phyloP scores from a whole-genome alignment of 1,140 invertebrate genomes.

The Augochlora pura region DNA sequence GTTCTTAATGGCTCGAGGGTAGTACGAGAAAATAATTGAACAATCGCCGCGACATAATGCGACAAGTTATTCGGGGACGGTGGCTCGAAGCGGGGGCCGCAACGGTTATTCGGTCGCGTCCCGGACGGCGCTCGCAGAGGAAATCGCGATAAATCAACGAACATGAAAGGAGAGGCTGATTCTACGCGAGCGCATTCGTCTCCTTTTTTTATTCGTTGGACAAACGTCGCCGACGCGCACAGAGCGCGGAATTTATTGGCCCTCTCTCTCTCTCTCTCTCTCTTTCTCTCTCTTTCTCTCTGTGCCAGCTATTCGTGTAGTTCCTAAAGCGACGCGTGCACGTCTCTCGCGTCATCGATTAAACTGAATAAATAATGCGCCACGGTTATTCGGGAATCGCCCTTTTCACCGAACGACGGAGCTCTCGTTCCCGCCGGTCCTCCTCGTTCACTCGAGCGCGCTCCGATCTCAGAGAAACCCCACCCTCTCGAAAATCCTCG shows the following conservation, averaged over 20 bases:
- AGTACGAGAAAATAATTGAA: neutral
- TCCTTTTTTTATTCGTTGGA: neutral
- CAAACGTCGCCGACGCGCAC: neutral
- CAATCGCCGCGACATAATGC: neutral
- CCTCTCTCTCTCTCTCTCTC: too few relatives aligned
- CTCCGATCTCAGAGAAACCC: slow-evolving; percentile 4
- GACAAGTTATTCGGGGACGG: too few relatives aligned
- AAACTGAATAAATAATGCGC: slow-evolving; percentile 23
- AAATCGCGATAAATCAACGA: neutral
- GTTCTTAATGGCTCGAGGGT: too few relatives aligned
- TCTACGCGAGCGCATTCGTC: neutral
- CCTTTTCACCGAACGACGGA: neutral
- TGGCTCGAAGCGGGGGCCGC: too few relatives aligned
- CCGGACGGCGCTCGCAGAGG: neutral
- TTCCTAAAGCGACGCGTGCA: neutral
- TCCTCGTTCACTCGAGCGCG: slow-evolving; percentile 9
- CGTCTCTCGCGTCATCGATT: slow-evolving; percentile 16
- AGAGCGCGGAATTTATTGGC: slow-evolving; percentile 3
- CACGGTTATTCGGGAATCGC: slow-evolving; percentile 17
- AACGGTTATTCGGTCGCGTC: neutral
- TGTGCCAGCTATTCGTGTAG: neutral
- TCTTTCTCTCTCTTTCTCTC: too few relatives aligned
- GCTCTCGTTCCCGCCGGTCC: neutral
- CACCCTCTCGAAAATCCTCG: slow-evolving; percentile 12
- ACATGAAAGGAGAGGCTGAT: neutral